Evolutionary conservation across 2,888 invertebrate species (phyloP), one percentile per base, ranked within the genome.

Genomic region (Epirrhoe tristata): DNA sequence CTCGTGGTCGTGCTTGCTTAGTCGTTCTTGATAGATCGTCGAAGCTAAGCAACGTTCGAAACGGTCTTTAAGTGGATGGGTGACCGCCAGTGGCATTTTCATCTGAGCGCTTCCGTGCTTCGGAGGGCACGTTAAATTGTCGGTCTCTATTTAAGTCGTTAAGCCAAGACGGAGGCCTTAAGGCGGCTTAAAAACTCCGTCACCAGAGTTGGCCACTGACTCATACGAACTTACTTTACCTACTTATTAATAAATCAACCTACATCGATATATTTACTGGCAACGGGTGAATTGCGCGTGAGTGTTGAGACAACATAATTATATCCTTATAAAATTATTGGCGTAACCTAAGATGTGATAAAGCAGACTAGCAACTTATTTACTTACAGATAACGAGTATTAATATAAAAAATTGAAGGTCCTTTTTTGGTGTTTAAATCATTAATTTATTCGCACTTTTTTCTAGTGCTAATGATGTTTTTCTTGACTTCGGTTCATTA

Each of bases 231-330:
- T n/a, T n/a, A n/a, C n/a, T n/a, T 55, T 63, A 57, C 58, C 58
- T 63, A 56, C 50, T 58, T 66, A 46, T 58, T 58, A 48, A 52
- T 52, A 14, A 59, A 52, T 59, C 39, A 59, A 59, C 31, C 52
- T 52, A 52, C 51, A 43, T 59, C 39, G 12, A 14, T 31, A 24
- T 55, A 36, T 54, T 48, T 62, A 55, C 55, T n/a, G 12, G 8
- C 54, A 62, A 55, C 36, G 4, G 36, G n/a, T 48, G 46, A 54
- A 54, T 46, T 17, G 14, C 48, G 32, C 51, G 16, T 43, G 32
- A 58, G 16, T 14, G 60, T 17, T 34, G 12, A 58, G 50, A 64
- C 59, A 64, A 55, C 48, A 58, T 56, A 60, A 65, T 65, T 59
- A 54, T 46, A 58, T 31, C 51, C 39, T 50, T 32, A 10, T 43